phyloP scores from a whole-genome alignment of 1,140 invertebrate species.

The Galleria mellonella region DNA sequence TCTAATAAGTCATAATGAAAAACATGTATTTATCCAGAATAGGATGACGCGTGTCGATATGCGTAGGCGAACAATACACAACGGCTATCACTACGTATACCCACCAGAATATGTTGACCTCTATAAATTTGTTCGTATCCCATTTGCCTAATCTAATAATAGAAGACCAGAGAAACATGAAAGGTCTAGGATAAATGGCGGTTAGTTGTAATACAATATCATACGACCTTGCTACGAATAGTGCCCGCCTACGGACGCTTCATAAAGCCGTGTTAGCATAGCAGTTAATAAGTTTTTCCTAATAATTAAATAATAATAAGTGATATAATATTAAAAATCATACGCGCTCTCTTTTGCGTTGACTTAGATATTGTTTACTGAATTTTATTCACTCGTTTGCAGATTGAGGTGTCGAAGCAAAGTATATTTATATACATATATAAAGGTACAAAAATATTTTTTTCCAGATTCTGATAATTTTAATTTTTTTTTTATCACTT shows the following conservation, averaged over 20 bases:
- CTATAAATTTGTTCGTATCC: background rate
- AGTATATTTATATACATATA: too few species aligned
- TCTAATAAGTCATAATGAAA: conserved; percentile 10
- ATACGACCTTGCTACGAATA: conserved; percentile 65
- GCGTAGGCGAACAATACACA: conserved; percentile 39
- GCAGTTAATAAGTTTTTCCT: conserved; percentile 14
- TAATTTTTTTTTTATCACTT: too few species aligned
- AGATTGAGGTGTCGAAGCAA: too few species aligned
- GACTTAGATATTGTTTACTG: too few species aligned
- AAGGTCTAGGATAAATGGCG: conserved; percentile 40
- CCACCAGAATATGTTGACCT: conserved; percentile 29
- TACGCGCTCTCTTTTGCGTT: too few species aligned
- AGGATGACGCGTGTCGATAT: conserved; percentile 34
- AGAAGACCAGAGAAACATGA: conserved; percentile 7
- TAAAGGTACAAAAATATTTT: too few species aligned
- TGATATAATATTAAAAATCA: too few species aligned
- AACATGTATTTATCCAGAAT: conserved; percentile 29
- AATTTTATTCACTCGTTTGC: too few species aligned
- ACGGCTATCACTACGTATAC: conserved; percentile 24
- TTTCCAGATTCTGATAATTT: too few species aligned
- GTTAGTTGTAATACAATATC: conserved; percentile 62
- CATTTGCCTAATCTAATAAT: conserved; percentile 3
- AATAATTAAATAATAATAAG: too few species aligned
- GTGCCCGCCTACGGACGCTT: conserved; percentile 46
- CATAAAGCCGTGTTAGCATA: conserved; percentile 37